These are phyloP conservation scores for Turritopsis dohrnii DNA, from an alignment of 30 jellyfish, hydroid and myxozoan species.

Conservation along the genomic window DNA sequence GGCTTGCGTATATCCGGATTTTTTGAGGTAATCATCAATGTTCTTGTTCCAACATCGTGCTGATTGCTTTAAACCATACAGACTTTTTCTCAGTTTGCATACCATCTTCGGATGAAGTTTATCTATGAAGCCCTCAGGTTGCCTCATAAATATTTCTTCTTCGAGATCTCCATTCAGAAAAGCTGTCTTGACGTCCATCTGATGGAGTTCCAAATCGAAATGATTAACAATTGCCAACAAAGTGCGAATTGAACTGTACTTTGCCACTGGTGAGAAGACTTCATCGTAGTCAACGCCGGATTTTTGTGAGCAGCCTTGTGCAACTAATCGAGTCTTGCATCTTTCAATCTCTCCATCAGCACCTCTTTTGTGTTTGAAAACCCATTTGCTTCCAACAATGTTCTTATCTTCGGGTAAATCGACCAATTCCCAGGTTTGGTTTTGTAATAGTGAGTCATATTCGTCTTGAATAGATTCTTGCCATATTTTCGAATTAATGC, in stretches of 20 bases:
- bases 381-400: conserved; percentile 7
- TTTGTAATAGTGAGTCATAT: not conserved
- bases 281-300: conserved; percentile 23
- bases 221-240: conserved; percentile 25
- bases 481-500: conserved; percentile 1
- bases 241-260: conserved; percentile 22
- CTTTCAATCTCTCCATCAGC: not conserved
- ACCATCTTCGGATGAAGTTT: conserved; percentile 30
- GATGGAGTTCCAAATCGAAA: conserved; percentile 28
- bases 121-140: conserved; percentile 52
- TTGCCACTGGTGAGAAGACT: conserved; percentile 28
- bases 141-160: conserved; percentile 51
- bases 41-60: conserved; percentile 55
- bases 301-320: conserved; percentile 34
- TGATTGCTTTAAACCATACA: conserved; percentile 63
- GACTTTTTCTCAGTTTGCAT: conserved; percentile 39
- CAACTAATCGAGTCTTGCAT: conserved; percentile 30
- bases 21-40: conserved; percentile 27
- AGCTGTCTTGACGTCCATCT: conserved; percentile 47
- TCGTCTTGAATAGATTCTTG: not conserved
- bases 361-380: not conserved
- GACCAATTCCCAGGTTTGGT: conserved; percentile 10
- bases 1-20: conserved; percentile 38
- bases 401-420: conserved; percentile 8
- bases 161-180: conserved; percentile 42